Evolutionary conservation across 2,113 vertebrate genomes (phyloP), one percentile per base, ranked within the genome.

Genomic region (Chionodraco myersi): DNA sequence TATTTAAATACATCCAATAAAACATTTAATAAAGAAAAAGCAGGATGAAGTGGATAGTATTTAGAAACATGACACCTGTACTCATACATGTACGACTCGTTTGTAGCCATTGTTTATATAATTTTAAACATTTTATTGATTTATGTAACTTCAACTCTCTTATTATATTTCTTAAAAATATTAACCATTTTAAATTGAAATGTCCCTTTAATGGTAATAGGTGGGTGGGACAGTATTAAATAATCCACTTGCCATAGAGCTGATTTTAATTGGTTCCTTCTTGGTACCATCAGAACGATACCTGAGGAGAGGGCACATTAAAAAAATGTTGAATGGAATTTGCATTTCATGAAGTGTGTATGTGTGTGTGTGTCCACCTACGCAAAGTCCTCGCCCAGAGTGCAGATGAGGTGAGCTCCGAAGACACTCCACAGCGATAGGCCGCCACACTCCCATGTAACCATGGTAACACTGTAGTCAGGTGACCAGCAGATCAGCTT

Each of bases 381-480:
- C 98, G 95, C 96, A 94, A 99, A 99, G 90, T 99, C 98, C 89
- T 97, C 98, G 91, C 97, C 97, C 72, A 99, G 95, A 47, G 98
- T 99, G 93, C 98, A 99, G 90, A 99, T 97, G 84, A 99, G 96
- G 75, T 99, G 98, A 89, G 98, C 98, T 84, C 98, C 98, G 88
- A 99, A 99, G 75, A 99, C 98, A 69, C 98, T 99, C 98, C 98
- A 99, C 61, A 99, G 90, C 11, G 98, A 99, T 21, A 99, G 94
- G 68, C 98, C 97, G 18, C 98, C 98, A 80, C 91, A 96, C 72
- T 98, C 97, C 98, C 98, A 99, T 0, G 98, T 99, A 85, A 99
- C 97, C 95, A 97, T 97, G 82, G 94, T 96, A 82, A 98, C 98
- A 64, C 97, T 98, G 84, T 94, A 98, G 94, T 99, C 98, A 74